Percentiles rank a stretch among this genome's conserved stretches.
These are phyloP conservation scores for Hylyphantes graminicola DNA, from an alignment of 1,140 invertebrate genomes.

Conservation along the genomic window DNA sequence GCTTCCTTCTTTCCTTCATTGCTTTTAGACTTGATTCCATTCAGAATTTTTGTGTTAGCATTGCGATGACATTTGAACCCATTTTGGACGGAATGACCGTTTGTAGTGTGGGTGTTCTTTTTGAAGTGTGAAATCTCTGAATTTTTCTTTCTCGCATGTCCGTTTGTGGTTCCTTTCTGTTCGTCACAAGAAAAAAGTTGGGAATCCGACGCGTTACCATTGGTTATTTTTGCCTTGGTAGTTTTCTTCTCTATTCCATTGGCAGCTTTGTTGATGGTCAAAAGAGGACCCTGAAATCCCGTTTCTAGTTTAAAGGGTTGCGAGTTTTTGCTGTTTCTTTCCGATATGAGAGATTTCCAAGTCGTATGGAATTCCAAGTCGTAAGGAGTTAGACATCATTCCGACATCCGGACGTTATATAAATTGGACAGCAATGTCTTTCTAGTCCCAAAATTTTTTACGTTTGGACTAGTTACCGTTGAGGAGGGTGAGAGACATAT, in stretches of 20 bases:
- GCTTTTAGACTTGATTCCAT: background rate
- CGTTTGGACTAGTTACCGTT: too few species aligned
- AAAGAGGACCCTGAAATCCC: slow-evolving; percentile 47
- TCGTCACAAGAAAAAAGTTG: slow-evolving; percentile 1
- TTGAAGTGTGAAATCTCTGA: slow-evolving; percentile 5
- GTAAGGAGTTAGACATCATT: too few species aligned
- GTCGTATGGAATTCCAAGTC: too few species aligned
- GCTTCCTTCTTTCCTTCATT: background rate
- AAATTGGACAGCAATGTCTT: too few species aligned
- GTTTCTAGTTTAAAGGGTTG: slow-evolving; percentile 53
- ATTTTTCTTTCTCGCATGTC: background rate
- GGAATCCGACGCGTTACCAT: slow-evolving; percentile 15
- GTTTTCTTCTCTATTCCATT: slow-evolving; percentile 41
- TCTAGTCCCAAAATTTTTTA: too few species aligned
- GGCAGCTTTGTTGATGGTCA: slow-evolving; percentile 45
- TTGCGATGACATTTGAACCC: background rate
- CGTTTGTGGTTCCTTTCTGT: background rate
- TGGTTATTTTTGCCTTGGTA: background rate
- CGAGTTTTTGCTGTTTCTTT: slow-evolving; percentile 41
- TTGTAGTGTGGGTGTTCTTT: background rate
- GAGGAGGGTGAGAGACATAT: too few species aligned
- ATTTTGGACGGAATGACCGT: background rate
- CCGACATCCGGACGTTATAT: too few species aligned
- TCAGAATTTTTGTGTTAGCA: background rate
- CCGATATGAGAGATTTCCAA: slow-evolving; percentile 51